Conservation (phyloP, 2,113 vertebrate species). For the Amblyopsis rosae region DNA sequence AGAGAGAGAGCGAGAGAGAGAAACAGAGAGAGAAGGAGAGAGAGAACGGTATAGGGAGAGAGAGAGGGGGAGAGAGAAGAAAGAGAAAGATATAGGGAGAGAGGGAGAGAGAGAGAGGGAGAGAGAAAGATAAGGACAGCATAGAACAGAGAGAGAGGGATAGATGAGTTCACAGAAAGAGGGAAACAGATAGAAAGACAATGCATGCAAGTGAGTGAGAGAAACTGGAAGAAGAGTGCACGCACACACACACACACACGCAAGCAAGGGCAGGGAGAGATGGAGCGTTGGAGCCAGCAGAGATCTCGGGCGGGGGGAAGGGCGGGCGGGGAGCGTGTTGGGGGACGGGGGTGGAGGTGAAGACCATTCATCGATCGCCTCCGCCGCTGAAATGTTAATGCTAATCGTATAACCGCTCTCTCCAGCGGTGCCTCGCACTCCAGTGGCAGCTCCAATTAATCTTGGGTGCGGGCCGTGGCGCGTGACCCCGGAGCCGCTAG, state of each 20-base stretch:
- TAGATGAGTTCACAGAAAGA: not conserved
- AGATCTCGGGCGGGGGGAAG: not conserved
- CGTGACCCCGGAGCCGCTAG: slow-evolving; percentile 87
- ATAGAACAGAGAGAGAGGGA: not conserved
- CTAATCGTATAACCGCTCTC: slow-evolving; percentile 90
- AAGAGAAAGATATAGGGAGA: slow-evolving; percentile 11
- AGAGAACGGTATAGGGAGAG: not conserved
- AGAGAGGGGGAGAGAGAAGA: slow-evolving; percentile 10
- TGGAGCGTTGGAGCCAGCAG: slow-evolving; percentile 11
- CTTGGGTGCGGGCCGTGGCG: slow-evolving; percentile 87
- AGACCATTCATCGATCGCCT: slow-evolving; percentile 81
- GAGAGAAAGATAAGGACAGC: not conserved
- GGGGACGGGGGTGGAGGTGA: slow-evolving; percentile 24
- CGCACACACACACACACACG: not conserved
- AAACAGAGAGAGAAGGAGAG: no score
- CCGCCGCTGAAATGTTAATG: slow-evolving; percentile 90
- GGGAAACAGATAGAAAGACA: not conserved
- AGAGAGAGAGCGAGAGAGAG: not conserved
- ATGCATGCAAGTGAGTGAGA: not conserved
- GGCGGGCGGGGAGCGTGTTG: slow-evolving; percentile 5
- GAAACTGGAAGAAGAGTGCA: not conserved
- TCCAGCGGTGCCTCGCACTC: slow-evolving; percentile 83
- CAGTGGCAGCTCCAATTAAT: slow-evolving; percentile 98
- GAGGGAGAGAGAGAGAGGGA: not conserved
- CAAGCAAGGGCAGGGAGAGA: slow-evolving; percentile 36